phyloP scores from a whole-genome alignment of 2,113 vertebrate species.

The Hydrochoerus hydrochaeris region DNA sequence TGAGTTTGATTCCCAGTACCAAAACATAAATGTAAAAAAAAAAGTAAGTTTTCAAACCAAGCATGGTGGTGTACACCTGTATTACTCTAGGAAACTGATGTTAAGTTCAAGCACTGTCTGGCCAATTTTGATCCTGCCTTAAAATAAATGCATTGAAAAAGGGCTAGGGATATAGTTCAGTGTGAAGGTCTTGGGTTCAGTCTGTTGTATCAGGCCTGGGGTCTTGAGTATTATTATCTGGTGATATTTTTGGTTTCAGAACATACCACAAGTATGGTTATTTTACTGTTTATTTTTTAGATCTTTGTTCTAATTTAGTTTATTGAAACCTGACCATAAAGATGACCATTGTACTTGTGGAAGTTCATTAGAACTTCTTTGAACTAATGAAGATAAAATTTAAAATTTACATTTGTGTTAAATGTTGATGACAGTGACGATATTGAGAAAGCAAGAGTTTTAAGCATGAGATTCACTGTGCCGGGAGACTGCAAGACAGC shows the following conservation, averaged over 20 bases:
- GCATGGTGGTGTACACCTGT: neutral
- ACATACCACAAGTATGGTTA: neutral
- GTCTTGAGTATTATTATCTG: neutral
- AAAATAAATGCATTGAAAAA: neutral
- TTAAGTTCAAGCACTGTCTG: neutral
- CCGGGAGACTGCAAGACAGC: neutral
- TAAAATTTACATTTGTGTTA: slow-evolving; percentile 55
- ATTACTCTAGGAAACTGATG: neutral
- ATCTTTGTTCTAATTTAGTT: slow-evolving; percentile 58
- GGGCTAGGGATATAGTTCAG: neutral
- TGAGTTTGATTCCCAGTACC: too few relatives aligned
- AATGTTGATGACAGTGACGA: neutral
- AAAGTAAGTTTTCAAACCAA: neutral
- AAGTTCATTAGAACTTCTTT: slow-evolving; percentile 34
- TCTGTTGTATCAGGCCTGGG: neutral
- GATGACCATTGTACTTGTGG: neutral
- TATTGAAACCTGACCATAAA: slow-evolving; percentile 20
- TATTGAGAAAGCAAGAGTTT: neutral
- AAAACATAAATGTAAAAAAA: too few relatives aligned
- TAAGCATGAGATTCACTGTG: slow-evolving; percentile 19
- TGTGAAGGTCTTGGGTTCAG: neutral
- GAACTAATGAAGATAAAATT: neutral
- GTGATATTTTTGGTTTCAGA: slow-evolving; percentile 1
- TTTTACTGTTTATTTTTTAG: slow-evolving; percentile 37
- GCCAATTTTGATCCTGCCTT: neutral